These are phyloP conservation scores for Disparrhopalites patrizii DNA, from an alignment of 2,888 invertebrate genomes.

Conservation along the genomic window DNA sequence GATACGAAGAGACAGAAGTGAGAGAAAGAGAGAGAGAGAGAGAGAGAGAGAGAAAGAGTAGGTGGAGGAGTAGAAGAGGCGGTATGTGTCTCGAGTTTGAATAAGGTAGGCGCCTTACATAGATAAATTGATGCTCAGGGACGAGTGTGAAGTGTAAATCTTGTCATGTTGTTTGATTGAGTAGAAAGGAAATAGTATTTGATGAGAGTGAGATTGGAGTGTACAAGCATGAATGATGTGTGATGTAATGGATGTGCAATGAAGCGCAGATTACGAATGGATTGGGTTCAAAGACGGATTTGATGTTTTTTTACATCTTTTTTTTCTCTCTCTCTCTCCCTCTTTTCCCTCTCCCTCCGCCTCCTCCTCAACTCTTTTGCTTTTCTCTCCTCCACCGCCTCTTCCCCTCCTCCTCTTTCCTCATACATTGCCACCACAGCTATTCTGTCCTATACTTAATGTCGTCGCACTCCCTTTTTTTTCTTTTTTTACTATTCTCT, in stretches of 20 bases:
- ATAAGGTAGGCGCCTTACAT: constrained; percentile 13
- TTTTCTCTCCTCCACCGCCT: neutral
- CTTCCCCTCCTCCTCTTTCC: neutral
- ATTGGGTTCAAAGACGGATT: constrained; percentile 17
- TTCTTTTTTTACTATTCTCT: neutral
- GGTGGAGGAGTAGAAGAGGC: neutral
- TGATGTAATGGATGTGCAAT: constrained; percentile 14
- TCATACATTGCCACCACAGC: neutral
- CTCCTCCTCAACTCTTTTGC: neutral
- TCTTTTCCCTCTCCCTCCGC: neutral
- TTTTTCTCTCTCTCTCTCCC: neutral
- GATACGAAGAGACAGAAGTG: too few relatives aligned
- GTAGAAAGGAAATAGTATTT: constrained; percentile 17
- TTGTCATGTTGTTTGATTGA: constrained; percentile 18
- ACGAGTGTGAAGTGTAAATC: constrained; percentile 17
- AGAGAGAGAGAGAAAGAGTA: neutral
- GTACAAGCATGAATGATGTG: constrained; percentile 14
- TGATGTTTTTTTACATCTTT: constrained; percentile 9
- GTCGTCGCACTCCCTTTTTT: too few relatives aligned
- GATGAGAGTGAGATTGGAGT: constrained; percentile 17
- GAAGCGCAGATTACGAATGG: constrained; percentile 17
- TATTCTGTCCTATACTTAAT: too few relatives aligned
- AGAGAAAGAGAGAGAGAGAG: neutral
- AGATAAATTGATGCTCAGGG: constrained; percentile 18
- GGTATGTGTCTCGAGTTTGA: neutral